Evolutionary conservation across 2,113 vertebrate species (phyloP), one percentile per base, ranked within the genome.

Genomic region (Microcebus jonahi): DNA sequence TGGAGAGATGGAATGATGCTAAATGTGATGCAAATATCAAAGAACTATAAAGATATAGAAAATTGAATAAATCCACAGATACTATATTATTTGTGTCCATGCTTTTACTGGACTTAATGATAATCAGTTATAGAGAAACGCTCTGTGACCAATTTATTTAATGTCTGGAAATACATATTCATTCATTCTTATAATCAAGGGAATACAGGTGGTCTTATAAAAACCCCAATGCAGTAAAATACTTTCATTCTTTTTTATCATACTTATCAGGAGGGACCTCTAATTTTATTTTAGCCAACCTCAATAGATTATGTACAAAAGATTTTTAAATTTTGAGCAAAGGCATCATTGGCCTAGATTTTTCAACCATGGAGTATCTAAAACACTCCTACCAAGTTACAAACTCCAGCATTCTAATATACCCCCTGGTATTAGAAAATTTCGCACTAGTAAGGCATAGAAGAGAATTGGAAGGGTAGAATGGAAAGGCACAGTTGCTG

Each of bases 321-420:
- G 4, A 73, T 63, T 67, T 87, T 71, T 63, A 31, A 80, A 21
- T 59, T 86, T 14, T 88, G 55, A 87, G 85, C 76, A 83, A 82
- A 95, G 50, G 91, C 97, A 90, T 75, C 76, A 76, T 9, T 96
- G 31, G 36, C 29, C 88, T 96, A 94, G n/a, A 34, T 70, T 94
- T 31, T 95, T 90, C 63, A 59, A 61, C 8, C 6, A 55, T 29
- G 85, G 83, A 71, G 11, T 77, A 92, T 96, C 39, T 94, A 20
- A n/a, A 85, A 59, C 15, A 63, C 18, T 83, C 20, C 61, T 88
- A 75, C 57, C 82, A 94, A 80, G 29, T 17, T 90, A 82, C 57
- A 1, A 67, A 42, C 0, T 73, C 88, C 65, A 92, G n/a, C 20
- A 77, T 97, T 95, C 15, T 84, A 29, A 75, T 88, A 50, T 7